Percentiles rank a stretch among this genome's conserved stretches.
Conservation (phyloP, 1,140 invertebrate genomes). For the Leptoteleia sp. region DNA sequence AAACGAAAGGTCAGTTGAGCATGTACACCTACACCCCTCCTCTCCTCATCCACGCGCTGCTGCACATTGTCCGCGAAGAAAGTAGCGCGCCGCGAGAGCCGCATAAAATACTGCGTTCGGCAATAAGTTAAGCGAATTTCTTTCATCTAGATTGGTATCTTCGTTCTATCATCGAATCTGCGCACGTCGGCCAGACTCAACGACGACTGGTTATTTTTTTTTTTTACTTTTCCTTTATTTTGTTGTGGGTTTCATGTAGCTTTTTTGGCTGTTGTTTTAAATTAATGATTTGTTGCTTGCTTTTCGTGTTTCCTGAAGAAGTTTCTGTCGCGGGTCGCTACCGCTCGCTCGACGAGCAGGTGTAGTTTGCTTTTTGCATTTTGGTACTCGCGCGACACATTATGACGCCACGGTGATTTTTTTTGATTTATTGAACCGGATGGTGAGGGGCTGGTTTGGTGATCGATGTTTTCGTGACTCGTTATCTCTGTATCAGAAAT, state of each 20-base stretch:
- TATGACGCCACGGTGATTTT: conserved; percentile 42
- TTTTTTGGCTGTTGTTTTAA: conserved; percentile 21
- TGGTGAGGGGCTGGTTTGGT: conserved; percentile 47
- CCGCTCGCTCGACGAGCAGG: conserved; percentile 53
- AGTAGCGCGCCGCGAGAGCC: too few relatives aligned
- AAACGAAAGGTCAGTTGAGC: too few relatives aligned
- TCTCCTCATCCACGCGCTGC: too few relatives aligned
- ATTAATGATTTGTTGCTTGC: conserved; percentile 5
- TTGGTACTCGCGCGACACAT: conserved; percentile 46
- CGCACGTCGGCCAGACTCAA: conserved; percentile 15
- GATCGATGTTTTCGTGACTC: too few relatives aligned
- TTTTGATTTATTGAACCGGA: conserved; percentile 57
- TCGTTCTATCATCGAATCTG: conserved; percentile 46
- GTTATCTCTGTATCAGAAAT: background rate
- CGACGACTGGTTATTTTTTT: conserved; percentile 35
- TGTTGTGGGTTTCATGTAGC: conserved; percentile 9
- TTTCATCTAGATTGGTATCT: conserved; percentile 56
- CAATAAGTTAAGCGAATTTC: conserved; percentile 76
- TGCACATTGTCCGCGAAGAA: too few relatives aligned
- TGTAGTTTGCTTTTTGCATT: conserved; percentile 33
- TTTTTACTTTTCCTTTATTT: conserved; percentile 17
- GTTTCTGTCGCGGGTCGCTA: conserved; percentile 67
- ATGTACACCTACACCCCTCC: too few relatives aligned
- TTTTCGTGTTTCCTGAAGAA: conserved; percentile 17
- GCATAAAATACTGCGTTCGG: too few relatives aligned